phyloP scores from a whole-genome alignment of 2,888 invertebrate genomes.

The Latrodectus hesperus region DNA sequence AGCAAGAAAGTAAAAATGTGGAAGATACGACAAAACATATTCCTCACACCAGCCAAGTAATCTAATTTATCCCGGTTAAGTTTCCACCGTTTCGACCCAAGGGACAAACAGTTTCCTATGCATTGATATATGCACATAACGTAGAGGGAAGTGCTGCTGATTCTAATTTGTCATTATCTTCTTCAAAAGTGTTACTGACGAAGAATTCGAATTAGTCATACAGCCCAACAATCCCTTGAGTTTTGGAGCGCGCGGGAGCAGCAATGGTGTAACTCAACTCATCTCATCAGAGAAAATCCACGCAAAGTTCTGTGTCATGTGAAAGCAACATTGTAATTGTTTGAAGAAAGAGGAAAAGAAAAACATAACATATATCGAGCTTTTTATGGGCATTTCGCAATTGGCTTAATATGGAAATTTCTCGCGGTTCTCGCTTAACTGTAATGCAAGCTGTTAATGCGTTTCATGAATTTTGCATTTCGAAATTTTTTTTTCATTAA shows the following conservation, averaged over 20 bases:
- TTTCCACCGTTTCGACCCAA: constrained; percentile 55
- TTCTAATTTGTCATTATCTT: constrained; percentile 69
- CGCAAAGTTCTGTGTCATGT: neutral
- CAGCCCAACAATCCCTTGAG: constrained; percentile 62
- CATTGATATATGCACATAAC: constrained; percentile 63
- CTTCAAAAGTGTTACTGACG: constrained; percentile 69
- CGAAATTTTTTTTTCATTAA: neutral
- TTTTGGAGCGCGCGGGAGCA: neutral
- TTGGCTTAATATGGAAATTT: constrained; percentile 3
- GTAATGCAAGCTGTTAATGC: neutral
- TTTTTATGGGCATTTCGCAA: neutral
- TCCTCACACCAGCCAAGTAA: constrained; percentile 57
- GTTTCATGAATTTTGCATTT: neutral
- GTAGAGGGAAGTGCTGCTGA: constrained; percentile 39
- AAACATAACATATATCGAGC: neutral
- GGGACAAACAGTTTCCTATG: constrained; percentile 49
- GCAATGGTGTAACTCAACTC: constrained; percentile 29
- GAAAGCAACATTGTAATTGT: neutral
- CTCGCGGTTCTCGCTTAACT: neutral
- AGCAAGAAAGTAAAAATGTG: constrained; percentile 41
- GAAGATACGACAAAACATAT: constrained; percentile 51
- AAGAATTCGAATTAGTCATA: constrained; percentile 69
- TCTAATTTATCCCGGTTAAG: constrained; percentile 68
- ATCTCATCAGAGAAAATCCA: neutral
- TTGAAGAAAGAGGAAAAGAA: neutral